Percentiles rank a stretch among this genome's conserved stretches.
Evolutionary conservation across 2,888 invertebrate genomes (phyloP).

Genomic region (Erebia ligea): DNA sequence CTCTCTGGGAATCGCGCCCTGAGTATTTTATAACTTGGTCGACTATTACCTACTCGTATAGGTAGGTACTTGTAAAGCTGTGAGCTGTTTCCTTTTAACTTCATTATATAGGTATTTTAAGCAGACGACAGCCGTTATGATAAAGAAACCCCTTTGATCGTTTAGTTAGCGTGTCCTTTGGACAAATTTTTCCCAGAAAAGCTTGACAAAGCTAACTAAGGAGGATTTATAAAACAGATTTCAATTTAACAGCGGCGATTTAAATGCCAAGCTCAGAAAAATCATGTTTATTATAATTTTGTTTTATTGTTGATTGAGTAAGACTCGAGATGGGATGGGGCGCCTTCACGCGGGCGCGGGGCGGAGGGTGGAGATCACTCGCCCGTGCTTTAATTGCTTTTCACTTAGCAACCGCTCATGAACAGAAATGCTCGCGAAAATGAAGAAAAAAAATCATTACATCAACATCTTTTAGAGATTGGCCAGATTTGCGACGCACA

Average conservation of each 20-base stretch:
- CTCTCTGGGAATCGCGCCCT: no score
- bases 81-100: no score
- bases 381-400: conserved; percentile 84
- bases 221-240: conserved; percentile 15
- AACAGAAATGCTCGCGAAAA: conserved; percentile 77
- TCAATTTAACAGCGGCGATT: conserved; percentile 24
- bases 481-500: conserved; percentile 80
- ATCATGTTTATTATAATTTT: conserved; percentile 49
- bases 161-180: not conserved
- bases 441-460: conserved; percentile 82
- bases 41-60: no score
- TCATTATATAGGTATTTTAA: no score
- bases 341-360: conserved; percentile 48
- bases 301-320: conserved; percentile 71
- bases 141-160: not conserved
- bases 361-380: conserved; percentile 77
- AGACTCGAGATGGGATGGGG: conserved; percentile 55
- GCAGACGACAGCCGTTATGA: no score
- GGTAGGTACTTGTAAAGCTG: no score
- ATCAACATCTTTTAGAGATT: conserved; percentile 82
- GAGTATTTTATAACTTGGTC: no score
- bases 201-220: not conserved
- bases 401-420: conserved; percentile 83
- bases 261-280: conserved; percentile 30
- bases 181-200: not conserved